Evolutionary conservation across 2,797 vertebrate genomes (phyloP).

Genomic region (Parauchenoglanis punctatus): DNA sequence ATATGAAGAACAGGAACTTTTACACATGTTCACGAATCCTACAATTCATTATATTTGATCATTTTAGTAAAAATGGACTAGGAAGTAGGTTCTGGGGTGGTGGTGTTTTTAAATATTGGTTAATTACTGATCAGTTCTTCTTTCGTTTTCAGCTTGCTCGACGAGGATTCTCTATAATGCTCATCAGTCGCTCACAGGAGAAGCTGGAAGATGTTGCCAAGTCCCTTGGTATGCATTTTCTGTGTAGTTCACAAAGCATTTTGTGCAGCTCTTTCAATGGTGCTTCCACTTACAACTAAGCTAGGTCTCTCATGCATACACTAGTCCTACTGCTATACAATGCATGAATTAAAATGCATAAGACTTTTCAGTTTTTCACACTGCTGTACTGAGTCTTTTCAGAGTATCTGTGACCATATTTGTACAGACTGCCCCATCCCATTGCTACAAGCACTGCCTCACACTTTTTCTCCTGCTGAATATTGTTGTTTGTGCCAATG

Average conservation of each 20-base stretch:
- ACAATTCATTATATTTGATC: background rate
- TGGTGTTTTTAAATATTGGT: background rate
- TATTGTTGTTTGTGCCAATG: background rate
- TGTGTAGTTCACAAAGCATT: conserved; percentile 16
- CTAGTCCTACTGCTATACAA: background rate
- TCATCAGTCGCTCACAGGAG: conserved; percentile 94
- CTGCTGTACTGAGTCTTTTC: background rate
- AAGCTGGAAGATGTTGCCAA: conserved; percentile 87
- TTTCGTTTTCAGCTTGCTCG: conserved; percentile 82
- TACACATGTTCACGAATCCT: background rate
- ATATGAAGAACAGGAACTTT: background rate
- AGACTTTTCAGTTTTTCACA: background rate
- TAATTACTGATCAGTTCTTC: conserved; percentile 3
- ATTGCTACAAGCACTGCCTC: background rate
- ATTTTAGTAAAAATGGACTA: background rate
- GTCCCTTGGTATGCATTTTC: conserved; percentile 80
- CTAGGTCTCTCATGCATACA: background rate
- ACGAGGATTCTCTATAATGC: conserved; percentile 84
- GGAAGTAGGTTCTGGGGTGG: background rate
- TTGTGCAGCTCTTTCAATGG: conserved; percentile 8
- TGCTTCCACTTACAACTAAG: background rate
- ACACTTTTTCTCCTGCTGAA: background rate
- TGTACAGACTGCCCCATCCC: background rate
- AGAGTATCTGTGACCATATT: background rate
- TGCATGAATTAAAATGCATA: background rate